These are phyloP conservation scores for Andrena marginata DNA, from an alignment of 2,888 invertebrate genomes.

Conservation along the genomic window DNA sequence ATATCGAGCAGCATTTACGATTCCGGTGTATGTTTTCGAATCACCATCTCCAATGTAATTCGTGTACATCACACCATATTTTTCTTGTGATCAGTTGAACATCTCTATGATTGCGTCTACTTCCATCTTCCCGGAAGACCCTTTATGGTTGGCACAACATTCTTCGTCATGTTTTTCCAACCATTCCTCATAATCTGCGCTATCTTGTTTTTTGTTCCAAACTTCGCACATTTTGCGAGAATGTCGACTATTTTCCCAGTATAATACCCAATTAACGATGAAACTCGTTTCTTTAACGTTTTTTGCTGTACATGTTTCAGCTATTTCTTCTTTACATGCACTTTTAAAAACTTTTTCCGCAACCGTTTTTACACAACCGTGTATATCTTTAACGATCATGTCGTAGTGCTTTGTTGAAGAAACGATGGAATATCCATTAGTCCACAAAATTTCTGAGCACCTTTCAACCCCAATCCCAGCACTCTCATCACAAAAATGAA, in stretches of 20 bases:
- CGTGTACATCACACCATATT: constrained; percentile 45
- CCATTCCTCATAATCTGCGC: constrained; percentile 40
- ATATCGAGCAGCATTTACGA: constrained; percentile 48
- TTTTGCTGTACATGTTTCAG: no score
- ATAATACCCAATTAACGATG: background rate
- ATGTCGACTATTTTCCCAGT: no score
- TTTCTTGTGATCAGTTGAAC: constrained; percentile 58
- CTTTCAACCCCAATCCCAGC: no score
- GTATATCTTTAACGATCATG: no score
- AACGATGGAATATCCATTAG: no score
- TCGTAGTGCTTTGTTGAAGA: no score
- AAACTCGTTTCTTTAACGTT: background rate
- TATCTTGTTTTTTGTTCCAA: constrained; percentile 41
- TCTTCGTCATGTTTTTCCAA: constrained; percentile 23
- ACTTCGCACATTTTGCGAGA: background rate
- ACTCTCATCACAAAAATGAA: no score
- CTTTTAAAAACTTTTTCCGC: no score
- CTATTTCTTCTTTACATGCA: background rate
- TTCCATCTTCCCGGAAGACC: constrained; percentile 65
- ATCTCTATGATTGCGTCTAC: constrained; percentile 65
- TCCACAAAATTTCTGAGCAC: no score
- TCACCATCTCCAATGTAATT: constrained; percentile 64
- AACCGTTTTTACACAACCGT: no score
- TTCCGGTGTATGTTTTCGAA: constrained; percentile 58
- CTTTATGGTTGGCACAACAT: constrained; percentile 32